Evolutionary conservation across 2,797 vertebrate genomes (phyloP).

Genomic region (Rhinogobio ventralis): DNA sequence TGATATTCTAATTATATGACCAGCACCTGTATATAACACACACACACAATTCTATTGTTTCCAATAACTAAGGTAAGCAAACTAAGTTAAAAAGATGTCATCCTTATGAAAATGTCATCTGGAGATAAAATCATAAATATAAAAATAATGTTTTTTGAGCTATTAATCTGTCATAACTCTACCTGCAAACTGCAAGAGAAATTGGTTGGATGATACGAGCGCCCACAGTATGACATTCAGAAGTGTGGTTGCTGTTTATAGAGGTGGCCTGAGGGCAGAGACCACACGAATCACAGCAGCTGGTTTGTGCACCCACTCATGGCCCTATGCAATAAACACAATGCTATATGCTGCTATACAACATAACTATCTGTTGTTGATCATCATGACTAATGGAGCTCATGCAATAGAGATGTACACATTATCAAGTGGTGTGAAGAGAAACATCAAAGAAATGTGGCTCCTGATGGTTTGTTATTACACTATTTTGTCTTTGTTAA

Average conservation of each 20-base stretch:
- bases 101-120: neutral
- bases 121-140: neutral
- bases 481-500: neutral
- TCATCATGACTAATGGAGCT: neutral
- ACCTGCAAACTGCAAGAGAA: neutral
- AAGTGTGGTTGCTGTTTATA: slow-evolving; percentile 24
- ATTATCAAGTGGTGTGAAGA: neutral
- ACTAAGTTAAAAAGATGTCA: neutral
- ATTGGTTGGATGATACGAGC: neutral
- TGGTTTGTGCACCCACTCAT: slow-evolving; percentile 38
- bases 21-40: neutral
- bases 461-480: neutral
- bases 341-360: neutral
- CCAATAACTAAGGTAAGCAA: neutral
- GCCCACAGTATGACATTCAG: neutral
- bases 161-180: neutral
- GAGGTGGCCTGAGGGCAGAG: slow-evolving; percentile 24
- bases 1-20: too few species aligned
- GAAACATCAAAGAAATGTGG: slow-evolving; percentile 1
- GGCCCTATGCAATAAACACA: slow-evolving; percentile 24
- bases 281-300: slow-evolving; percentile 8
- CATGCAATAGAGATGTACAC: neutral
- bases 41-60: neutral
- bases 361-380: neutral
- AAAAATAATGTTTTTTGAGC: neutral